These are phyloP conservation scores for Sinocyclocheilus maitianheensis DNA, from an alignment of 2,113 vertebrate genomes.

Conservation along the genomic window DNA sequence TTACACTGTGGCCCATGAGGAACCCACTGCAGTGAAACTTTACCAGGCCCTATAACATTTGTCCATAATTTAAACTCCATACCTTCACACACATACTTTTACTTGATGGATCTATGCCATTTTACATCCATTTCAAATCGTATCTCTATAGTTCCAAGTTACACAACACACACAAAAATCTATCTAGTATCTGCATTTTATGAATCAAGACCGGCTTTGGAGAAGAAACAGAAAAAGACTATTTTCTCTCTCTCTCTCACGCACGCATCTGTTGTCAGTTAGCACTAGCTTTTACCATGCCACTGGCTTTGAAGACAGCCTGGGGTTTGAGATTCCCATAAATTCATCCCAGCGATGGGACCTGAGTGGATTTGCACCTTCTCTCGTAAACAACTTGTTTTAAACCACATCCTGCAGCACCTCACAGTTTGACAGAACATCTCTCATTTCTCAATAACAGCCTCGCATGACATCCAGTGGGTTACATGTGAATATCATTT, in stretches of 20 bases:
- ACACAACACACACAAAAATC: not conserved
- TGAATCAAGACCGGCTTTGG: constrained; percentile 55
- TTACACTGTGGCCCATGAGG: not conserved
- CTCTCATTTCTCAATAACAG: constrained; percentile 1
- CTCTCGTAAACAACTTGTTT: constrained; percentile 29
- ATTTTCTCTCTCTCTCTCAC: not conserved
- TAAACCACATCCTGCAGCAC: constrained; percentile 19
- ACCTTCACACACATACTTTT: not conserved
- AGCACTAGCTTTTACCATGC: constrained; percentile 29
- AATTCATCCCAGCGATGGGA: constrained; percentile 32
- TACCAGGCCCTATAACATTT: constrained; percentile 15
- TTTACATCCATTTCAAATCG: constrained; percentile 7
- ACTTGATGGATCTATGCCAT: not conserved
- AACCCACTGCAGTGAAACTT: constrained; percentile 13
- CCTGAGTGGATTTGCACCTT: constrained; percentile 37
- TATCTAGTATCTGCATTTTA: constrained; percentile 27
- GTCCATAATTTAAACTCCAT: not conserved
- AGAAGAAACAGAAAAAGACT: constrained; percentile 34
- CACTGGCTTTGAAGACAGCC: constrained; percentile 45
- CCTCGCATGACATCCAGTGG: not conserved
- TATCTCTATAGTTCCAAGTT: not conserved
- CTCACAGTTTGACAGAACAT: constrained; percentile 19
- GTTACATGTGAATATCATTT: constrained; percentile 11
- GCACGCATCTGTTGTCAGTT: constrained; percentile 51
- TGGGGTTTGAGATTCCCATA: constrained; percentile 45